Base-by-base conservation (phyloP, 1,140 invertebrate species). In the Sesamia nonagrioides region DNA sequence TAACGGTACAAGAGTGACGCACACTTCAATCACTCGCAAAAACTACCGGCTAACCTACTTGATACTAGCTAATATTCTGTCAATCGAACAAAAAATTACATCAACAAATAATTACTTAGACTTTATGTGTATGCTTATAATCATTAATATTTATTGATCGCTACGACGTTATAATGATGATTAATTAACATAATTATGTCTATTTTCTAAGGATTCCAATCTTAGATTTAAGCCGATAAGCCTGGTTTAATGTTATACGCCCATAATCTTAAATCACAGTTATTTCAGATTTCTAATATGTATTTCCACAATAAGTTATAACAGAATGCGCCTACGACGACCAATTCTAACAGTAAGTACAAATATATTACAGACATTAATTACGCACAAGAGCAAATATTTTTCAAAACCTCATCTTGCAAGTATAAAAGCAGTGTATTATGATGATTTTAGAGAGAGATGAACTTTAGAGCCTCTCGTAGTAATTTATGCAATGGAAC, bases 401-500 rank as follows among this genome's bases (percentile, higher is more conserved):
- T 50, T 18, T 69, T 69, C 40, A 21, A 11, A 69, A 27, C 42
- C 15, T 15, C 27, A 18, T 50, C 42, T 66, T 66, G 17, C 18
- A 40, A 61, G 35, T 42, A 42, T 11, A 17, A 40, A 42, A 11
- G 5, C 7, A 4, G 5, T 11, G 17, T 11, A 42, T 66, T 42
- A 66, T 66, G 15, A 50, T 69, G 21, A 45, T n/a, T 42, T 50
- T 48, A 63, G n/a, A n/a, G n/a, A 63, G 60, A 42, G 60, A 48
- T 69, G 21, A 50, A n/a, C 42, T 13, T 21, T 5, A 69, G 13
- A 27, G 18, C 18, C 37, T 7, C 68, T 37, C 21, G 13, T 35
- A 35, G 21, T 15, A 50, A 45, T 68, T 68, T 68, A 71, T 52
- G 15, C 33, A 52, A 42, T 74, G 56, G 74, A 79, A 75, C 35